Evolutionary conservation across 1,140 invertebrate genomes (phyloP).

Genomic region (Neotoxoptera formosana): DNA sequence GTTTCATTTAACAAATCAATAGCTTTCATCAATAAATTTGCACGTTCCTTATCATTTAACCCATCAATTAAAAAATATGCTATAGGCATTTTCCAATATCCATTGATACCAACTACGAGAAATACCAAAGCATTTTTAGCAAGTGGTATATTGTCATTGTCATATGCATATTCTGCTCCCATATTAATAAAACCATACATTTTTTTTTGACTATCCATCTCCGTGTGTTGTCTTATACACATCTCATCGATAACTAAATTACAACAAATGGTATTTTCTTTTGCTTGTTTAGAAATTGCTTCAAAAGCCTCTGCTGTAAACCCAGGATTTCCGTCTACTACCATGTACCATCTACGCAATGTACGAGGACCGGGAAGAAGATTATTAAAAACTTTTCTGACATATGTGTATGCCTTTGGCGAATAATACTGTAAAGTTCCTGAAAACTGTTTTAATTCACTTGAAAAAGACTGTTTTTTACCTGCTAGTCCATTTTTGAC

Average conservation of each 20-base stretch:
- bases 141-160: neutral
- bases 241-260: constrained; percentile 10
- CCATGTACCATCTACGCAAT: constrained; percentile 22
- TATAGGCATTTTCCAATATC: constrained; percentile 3
- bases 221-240: neutral
- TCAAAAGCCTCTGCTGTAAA: neutral
- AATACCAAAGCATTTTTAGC: constrained; percentile 15
- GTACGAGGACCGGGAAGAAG: neutral
- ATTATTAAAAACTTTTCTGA: constrained; percentile 21
- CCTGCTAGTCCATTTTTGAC: neutral
- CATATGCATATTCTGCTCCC: neutral
- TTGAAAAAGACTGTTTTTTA: neutral
- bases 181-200: neutral
- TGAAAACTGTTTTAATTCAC: constrained; percentile 10
- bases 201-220: neutral
- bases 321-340: neutral
- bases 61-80: neutral
- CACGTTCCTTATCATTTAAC: neutral
- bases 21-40: neutral
- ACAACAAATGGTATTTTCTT: neutral
- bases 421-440: constrained; percentile 23
- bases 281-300: neutral
- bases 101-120: neutral
- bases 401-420: neutral
- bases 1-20: neutral